phyloP scores from a whole-genome alignment of 2,888 invertebrate species.

The Endomychus coccineus region DNA sequence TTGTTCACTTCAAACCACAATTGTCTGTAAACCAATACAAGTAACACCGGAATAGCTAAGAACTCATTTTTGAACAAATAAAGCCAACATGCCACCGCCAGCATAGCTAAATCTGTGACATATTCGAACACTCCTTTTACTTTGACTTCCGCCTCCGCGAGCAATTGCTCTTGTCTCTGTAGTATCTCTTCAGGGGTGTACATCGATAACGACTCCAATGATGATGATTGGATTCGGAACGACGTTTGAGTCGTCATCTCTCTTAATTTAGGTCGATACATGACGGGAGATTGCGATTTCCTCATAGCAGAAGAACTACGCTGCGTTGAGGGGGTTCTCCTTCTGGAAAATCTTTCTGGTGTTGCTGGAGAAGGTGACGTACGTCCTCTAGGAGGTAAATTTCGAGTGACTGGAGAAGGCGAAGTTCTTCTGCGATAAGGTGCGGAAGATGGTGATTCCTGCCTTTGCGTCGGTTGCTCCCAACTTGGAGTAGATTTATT shows the following conservation, averaged over 20 bases:
- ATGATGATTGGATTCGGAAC: constrained; percentile 18
- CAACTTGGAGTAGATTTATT: too few relatives aligned
- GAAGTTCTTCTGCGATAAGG: too few relatives aligned
- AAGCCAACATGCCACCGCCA: constrained; percentile 71
- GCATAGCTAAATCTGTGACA: constrained; percentile 65
- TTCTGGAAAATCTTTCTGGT: too few relatives aligned
- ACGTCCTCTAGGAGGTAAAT: too few relatives aligned
- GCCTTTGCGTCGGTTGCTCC: too few relatives aligned
- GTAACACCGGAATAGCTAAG: constrained; percentile 70
- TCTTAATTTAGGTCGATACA: constrained; percentile 33
- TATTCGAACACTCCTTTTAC: constrained; percentile 65
- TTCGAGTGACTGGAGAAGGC: too few relatives aligned
- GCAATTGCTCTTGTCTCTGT: constrained; percentile 49
- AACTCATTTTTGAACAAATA: constrained; percentile 75
- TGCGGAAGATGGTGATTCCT: too few relatives aligned
- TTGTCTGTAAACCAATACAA: constrained; percentile 70
- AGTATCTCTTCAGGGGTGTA: constrained; percentile 18
- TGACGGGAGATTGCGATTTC: constrained; percentile 25
- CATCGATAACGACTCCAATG: constrained; percentile 20
- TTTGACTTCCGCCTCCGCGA: constrained; percentile 57
- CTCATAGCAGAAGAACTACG: constrained; percentile 39
- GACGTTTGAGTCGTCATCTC: constrained; percentile 42
- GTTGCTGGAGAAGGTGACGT: too few relatives aligned
- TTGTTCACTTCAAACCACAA: constrained; percentile 56
- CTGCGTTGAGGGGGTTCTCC: too few relatives aligned